Percentiles rank a stretch among this genome's conserved stretches.
Evolutionary conservation across 23 tunicate genomes (phyloP).

Genomic region (Trididemnum nubilum): DNA sequence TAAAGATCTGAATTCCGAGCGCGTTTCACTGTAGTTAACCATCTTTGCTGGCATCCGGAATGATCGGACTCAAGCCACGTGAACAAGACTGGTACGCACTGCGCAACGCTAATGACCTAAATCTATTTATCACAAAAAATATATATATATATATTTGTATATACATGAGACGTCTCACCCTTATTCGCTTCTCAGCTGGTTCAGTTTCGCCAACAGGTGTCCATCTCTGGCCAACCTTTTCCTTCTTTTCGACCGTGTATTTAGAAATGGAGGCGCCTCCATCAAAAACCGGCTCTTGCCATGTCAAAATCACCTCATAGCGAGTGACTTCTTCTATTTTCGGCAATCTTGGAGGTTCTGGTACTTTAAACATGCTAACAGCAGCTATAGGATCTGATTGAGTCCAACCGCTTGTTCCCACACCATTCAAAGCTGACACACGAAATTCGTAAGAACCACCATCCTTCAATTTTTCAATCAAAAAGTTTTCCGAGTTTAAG

Average conservation of each 20-base stretch:
- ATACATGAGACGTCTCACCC: no score
- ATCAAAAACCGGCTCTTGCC: conserved; percentile 95
- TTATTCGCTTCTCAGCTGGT: neutral
- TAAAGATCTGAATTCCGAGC: no score
- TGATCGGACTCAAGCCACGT: no score
- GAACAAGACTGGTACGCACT: no score
- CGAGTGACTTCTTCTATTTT: conserved; percentile 50
- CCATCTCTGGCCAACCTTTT: conserved; percentile 69
- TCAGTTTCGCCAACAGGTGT: conserved; percentile 60
- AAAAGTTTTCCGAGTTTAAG: conserved; percentile 34
- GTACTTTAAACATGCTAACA: conserved; percentile 81
- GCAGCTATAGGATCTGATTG: conserved; percentile 89
- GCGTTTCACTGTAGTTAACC: no score
- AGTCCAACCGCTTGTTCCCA: conserved; percentile 82
- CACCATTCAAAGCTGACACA: conserved; percentile 65
- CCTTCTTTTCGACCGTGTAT: conserved; percentile 80
- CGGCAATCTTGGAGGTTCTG: conserved; percentile 62
- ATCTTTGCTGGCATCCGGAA: no score
- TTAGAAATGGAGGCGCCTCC: conserved; percentile 70
- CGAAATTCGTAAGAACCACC: conserved; percentile 87
- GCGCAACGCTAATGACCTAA: no score
- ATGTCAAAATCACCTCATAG: conserved; percentile 57
- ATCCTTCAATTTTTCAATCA: conserved; percentile 69
- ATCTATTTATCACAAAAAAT: no score
- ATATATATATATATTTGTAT: no score